Evolutionary conservation across 2,113 vertebrate genomes (phyloP).

Genomic region (Apeltes quadracus): DNA sequence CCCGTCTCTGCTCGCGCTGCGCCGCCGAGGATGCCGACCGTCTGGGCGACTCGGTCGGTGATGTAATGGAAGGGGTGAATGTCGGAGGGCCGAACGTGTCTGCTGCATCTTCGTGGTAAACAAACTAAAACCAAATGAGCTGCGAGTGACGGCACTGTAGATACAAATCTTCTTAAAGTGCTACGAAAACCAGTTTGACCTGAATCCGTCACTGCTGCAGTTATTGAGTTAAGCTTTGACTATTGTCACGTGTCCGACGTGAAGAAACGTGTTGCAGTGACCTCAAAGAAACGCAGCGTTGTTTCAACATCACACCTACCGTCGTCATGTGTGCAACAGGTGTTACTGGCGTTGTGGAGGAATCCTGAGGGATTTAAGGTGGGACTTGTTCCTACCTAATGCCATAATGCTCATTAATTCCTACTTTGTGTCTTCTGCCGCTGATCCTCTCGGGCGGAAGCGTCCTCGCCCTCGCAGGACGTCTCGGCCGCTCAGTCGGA

Average conservation of each 20-base stretch:
- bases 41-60: neutral
- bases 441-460: conserved; percentile 66
- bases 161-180: neutral
- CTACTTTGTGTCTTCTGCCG: conserved; percentile 79
- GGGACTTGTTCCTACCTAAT: conserved; percentile 82
- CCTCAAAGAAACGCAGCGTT: no score
- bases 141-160: neutral
- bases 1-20: no score
- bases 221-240: neutral
- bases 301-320: neutral
- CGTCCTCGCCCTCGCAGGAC: no score
- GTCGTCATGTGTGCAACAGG: conserved; percentile 74
- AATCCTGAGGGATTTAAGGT: conserved; percentile 75
- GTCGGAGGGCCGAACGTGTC: no score
- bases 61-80: neutral
- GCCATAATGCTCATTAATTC: conserved; percentile 84
- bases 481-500: no score
- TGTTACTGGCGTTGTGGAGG: conserved; percentile 79
- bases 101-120: no score
- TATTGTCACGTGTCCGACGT: neutral
- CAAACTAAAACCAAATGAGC: neutral
- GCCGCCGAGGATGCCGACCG: neutral
- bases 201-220: neutral
- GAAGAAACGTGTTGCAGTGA: neutral
- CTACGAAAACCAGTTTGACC: no score